Conservation (phyloP, 2,888 invertebrate species). For the Oligia strigilis region DNA sequence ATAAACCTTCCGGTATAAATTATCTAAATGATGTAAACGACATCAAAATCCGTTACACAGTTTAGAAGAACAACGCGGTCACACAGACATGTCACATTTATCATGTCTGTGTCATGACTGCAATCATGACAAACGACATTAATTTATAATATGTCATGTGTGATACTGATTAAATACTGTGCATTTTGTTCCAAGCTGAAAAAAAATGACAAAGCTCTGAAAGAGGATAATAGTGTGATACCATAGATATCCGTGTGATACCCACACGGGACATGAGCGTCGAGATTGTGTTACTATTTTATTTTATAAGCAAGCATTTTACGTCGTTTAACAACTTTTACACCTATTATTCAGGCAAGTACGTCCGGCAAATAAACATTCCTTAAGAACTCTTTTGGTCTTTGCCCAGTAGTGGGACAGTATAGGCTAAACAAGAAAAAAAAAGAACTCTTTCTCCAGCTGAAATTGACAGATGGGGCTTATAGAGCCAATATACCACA, state of each 20-base stretch:
- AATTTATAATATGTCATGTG: neutral
- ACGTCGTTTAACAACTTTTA: neutral
- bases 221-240: conserved; percentile 1
- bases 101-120: too few relatives aligned
- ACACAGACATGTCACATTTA: neutral
- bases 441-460: too few relatives aligned
- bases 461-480: neutral
- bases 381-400: too few relatives aligned
- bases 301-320: neutral
- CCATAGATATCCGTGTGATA: too few relatives aligned
- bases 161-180: neutral
- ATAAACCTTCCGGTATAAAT: neutral
- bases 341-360: neutral
- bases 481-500: neutral
- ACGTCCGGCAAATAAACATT: neutral
- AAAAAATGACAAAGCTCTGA: conserved; percentile 10
- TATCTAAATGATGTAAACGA: neutral
- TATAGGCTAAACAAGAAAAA: too few relatives aligned
- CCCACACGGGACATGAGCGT: neutral
- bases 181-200: neutral
- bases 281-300: neutral
- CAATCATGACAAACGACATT: neutral
- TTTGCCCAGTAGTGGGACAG: too few relatives aligned
- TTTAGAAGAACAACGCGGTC: neutral
- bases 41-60: neutral